These are phyloP conservation scores for Indicator maculatus DNA, from an alignment of 2,113 vertebrate species.

Conservation along the genomic window DNA sequence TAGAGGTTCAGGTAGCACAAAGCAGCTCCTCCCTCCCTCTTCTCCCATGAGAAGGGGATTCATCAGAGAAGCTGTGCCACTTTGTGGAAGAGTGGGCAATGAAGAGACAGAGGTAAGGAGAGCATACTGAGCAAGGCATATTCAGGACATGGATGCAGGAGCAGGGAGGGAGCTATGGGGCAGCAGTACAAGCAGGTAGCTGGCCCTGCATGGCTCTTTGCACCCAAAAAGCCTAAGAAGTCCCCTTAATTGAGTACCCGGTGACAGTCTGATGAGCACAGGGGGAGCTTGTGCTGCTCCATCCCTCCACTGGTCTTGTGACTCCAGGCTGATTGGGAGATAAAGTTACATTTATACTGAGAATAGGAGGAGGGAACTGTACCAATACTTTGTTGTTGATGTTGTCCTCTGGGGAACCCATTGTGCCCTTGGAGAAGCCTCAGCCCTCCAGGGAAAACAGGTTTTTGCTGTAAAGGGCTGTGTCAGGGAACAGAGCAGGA, in stretches of 20 bases:
- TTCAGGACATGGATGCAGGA: neutral
- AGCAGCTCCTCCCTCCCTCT: neutral
- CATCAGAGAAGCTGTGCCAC: accelerated
- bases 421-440: neutral
- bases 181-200: neutral
- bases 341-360: neutral
- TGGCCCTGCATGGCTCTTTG: neutral
- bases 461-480: neutral
- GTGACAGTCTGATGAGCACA: neutral
- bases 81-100: accelerated
- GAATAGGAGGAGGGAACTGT: neutral
- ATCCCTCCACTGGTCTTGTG: neutral
- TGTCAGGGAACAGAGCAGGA: neutral
- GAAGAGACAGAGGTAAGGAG: neutral
- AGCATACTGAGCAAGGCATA: accelerated
- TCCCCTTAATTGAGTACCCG: neutral
- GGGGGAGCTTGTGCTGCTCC: neutral
- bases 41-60: neutral
- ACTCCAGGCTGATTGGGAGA: neutral
- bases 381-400: neutral
- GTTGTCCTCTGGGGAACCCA: neutral
- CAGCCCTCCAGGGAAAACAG: neutral
- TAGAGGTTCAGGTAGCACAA: accelerated
- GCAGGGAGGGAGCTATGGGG: neutral
- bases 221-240: neutral